A percentile compares a stretch with the other conserved stretches of the same genome.
Evolutionary conservation across 2,888 invertebrate genomes (phyloP).

Genomic region (Calephelis perditalis): DNA sequence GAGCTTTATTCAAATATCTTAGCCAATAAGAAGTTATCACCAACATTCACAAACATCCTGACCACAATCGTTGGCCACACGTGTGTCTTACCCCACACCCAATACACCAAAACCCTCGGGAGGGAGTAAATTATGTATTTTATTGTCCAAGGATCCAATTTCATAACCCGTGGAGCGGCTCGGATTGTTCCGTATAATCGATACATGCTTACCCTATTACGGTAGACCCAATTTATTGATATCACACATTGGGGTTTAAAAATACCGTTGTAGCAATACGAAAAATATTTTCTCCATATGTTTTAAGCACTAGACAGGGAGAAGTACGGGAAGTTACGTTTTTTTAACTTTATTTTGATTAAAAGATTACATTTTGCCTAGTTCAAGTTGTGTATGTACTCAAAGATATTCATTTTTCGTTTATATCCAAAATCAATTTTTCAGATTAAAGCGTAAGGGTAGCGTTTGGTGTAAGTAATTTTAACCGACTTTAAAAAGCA

Average conservation of each 20-base stretch:
- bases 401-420: too few relatives aligned
- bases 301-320: too few relatives aligned
- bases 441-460: too few relatives aligned
- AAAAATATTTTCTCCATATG: too few relatives aligned
- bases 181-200: conserved; percentile 29
- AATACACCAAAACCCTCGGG: conserved; percentile 34
- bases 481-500: too few relatives aligned
- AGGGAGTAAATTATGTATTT: conserved; percentile 41
- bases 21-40: conserved; percentile 28
- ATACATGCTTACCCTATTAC: conserved; percentile 26
- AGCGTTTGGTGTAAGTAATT: too few relatives aligned
- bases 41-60: conserved; percentile 21
- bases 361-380: too few relatives aligned
- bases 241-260: conserved; percentile 10
- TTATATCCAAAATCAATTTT: too few relatives aligned
- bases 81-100: conserved; percentile 40
- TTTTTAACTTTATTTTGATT: too few relatives aligned
- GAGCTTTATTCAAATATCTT: conserved; percentile 4
- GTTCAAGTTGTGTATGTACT: too few relatives aligned
- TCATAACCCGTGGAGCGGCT: conserved; percentile 37
- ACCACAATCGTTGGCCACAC: conserved; percentile 36
- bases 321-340: too few relatives aligned
- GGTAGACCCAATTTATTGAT: conserved; percentile 20
- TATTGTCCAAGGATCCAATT: conserved; percentile 41
- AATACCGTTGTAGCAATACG: background rate